Evolutionary conservation across 1,140 invertebrate species (phyloP).

Genomic region (Camponotus floridanus): DNA sequence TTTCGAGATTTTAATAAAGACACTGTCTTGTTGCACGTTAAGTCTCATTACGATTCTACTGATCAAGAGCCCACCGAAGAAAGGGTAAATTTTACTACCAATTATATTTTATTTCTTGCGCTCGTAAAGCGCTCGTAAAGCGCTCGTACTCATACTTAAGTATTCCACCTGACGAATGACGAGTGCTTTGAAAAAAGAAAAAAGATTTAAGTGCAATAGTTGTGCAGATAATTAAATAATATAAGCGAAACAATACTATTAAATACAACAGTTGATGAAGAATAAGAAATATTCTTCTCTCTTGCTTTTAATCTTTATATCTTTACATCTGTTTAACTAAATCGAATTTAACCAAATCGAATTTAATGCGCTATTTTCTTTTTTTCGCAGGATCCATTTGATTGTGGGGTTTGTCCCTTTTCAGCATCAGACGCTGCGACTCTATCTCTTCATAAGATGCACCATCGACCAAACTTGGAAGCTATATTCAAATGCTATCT

Average conservation of each 20-base stretch:
- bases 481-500: constrained; percentile 93
- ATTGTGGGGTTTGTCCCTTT: constrained; percentile 92
- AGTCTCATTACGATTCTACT: constrained; percentile 87
- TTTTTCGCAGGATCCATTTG: constrained; percentile 74
- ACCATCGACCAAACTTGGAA: constrained; percentile 90
- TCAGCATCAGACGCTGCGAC: constrained; percentile 88
- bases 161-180: background rate
- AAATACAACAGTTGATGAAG: background rate
- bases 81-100: constrained; percentile 67
- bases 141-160: background rate
- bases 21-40: constrained; percentile 89
- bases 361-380: background rate
- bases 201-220: background rate
- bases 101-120: background rate
- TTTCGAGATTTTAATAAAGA: constrained; percentile 90
- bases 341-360: background rate
- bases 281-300: background rate
- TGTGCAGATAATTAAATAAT: background rate
- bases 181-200: background rate
- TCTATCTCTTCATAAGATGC: constrained; percentile 90
- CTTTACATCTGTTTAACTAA: background rate
- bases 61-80: constrained; percentile 64
- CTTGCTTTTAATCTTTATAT: constrained; percentile 43
- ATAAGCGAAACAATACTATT: background rate
- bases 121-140: background rate